Conservation (phyloP, 2,113 vertebrate genomes). For the Mellivora capensis region DNA sequence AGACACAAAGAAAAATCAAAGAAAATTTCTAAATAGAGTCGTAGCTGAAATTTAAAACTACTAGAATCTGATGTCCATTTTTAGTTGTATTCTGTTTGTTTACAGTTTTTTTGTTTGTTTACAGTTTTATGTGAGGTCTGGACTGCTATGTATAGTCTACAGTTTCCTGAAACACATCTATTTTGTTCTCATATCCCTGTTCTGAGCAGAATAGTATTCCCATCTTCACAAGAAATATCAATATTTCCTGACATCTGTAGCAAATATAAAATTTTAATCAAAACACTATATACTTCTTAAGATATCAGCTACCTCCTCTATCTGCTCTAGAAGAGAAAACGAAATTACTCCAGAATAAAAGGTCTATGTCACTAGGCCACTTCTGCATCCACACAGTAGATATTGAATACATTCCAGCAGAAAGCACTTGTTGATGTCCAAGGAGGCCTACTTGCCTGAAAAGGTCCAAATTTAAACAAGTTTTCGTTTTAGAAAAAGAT, state of each 20-base stretch:
- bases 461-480: not conserved
- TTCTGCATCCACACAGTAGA: accelerated
- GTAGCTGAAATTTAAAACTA: not conserved
- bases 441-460: not conserved
- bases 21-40: not conserved
- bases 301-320: not conserved
- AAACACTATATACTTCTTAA: not conserved
- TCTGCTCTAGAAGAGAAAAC: not conserved
- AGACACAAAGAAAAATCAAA: not conserved
- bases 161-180: not conserved
- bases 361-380: not conserved
- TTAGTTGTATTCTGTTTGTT: not conserved
- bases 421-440: not conserved
- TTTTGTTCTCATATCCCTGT: not conserved
- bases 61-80: not conserved
- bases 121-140: not conserved
- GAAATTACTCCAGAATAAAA: not conserved
- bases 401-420: not conserved
- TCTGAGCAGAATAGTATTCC: not conserved
- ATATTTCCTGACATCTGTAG: not conserved
- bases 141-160: accelerated
- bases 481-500: not conserved
- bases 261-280: not conserved
- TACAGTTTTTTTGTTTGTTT: not conserved
- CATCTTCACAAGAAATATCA: not conserved